Conservation (phyloP, 2,888 invertebrate genomes). For the Cepaea hortensis region DNA sequence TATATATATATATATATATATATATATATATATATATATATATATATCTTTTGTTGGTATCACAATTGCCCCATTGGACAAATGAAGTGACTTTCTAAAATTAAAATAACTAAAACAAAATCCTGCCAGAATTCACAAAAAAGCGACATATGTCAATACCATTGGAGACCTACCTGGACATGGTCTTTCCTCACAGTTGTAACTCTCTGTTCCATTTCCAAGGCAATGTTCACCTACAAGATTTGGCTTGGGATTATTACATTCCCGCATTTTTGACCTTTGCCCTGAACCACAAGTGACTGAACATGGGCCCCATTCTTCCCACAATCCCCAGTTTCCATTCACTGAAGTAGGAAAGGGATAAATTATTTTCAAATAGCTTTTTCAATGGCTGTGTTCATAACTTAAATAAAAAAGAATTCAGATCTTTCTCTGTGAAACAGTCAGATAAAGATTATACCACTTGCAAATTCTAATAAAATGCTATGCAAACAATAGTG, state of each 20-base stretch:
- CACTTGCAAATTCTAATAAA: too few relatives aligned
- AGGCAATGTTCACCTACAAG: slow-evolving; percentile 2
- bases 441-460: background rate
- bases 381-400: background rate
- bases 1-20: too few relatives aligned
- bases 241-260: slow-evolving; percentile 33
- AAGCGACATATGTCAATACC: background rate
- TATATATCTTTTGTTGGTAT: background rate
- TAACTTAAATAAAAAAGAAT: background rate
- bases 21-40: too few relatives aligned
- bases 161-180: slow-evolving; percentile 29
- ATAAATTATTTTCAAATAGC: background rate
- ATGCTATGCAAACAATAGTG: too few relatives aligned
- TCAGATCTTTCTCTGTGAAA: background rate
- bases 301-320: slow-evolving; percentile 34
- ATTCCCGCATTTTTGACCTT: slow-evolving; percentile 14
- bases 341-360: slow-evolving; percentile 13
- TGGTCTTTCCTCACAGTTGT: background rate
- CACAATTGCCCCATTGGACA: background rate
- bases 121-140: background rate
- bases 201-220: background rate
- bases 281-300: slow-evolving; percentile 39
- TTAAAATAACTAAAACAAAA: background rate
- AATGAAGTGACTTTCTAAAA: background rate
- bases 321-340: slow-evolving; percentile 46